Base-by-base conservation (phyloP, 2,797 vertebrate species). In the Podargus strigoides region DNA sequence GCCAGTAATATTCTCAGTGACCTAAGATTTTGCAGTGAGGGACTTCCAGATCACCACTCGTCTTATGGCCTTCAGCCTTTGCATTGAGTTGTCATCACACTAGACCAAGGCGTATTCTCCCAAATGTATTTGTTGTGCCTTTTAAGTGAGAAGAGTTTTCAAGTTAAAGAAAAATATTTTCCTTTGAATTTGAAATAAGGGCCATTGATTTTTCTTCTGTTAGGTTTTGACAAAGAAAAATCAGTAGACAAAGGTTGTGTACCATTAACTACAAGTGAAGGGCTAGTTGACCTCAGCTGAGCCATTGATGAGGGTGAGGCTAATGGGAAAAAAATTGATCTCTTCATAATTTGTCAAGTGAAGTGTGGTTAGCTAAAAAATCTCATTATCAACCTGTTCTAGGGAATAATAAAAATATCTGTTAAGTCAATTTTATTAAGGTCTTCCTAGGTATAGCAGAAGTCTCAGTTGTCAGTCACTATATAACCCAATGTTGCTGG, bases 281-380 rank as follows among this genome's bases (percentile, higher is more conserved):
- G 89, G 87, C 78, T 96, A 91, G 91, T 95, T 96, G 94, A 97
- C 93, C 91, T 96, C 92, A 79, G 84, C 85, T 74, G 83, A 95
- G 85, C 66, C 93, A 91, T 94, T 97, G 97, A 96, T 96, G 95
- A 96, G 69, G 87, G 80, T 72, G 79, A 97, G 62, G 60, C 87
- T 96, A 97, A 97, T 95, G 86, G 95, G 95, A 67, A 93, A 96
- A 94, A 97, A 96, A 96, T 89, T 94, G 97, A 97, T 98, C 92
- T 95, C 90, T 96, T 97, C 89, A 94, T 96, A 97, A 97, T 97
- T 97, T 95, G 87, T 97, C 94, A 96, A 93, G 93, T 64, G 89
- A 97, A 96, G 77, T 93, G 93, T 66, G 79, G 90, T 94, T 95
- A 94, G 79, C 92, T 95, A 89, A 95, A 95, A 97, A 94, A 96